These are phyloP conservation scores for Crotalus horridus DNA, from an alignment of 2,113 vertebrate species.

Conservation along the genomic window DNA sequence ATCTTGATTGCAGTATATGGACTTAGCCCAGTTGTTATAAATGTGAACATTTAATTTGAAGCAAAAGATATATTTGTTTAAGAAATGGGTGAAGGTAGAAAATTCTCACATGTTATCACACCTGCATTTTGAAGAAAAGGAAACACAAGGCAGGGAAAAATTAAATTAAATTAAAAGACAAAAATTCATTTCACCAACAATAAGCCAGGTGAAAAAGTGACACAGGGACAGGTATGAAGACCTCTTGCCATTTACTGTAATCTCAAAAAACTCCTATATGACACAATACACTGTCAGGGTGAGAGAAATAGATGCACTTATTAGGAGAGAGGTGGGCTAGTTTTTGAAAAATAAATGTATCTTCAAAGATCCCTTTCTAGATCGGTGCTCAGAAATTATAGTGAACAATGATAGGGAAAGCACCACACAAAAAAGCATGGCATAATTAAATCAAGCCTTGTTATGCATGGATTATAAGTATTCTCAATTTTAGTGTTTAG, in stretches of 20 bases:
- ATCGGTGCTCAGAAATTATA: neutral
- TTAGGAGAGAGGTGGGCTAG: neutral
- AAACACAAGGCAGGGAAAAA: neutral
- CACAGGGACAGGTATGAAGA: neutral
- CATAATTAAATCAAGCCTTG: neutral
- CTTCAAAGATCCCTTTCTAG: neutral
- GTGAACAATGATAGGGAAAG: neutral
- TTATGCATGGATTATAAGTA: neutral
- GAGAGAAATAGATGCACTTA: neutral
- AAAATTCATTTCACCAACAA: neutral
- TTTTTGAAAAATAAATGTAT: neutral
- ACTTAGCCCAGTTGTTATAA: neutral
- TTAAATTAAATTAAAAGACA: neutral
- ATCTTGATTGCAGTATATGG: neutral
- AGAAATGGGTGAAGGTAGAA: neutral
- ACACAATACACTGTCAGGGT: neutral
- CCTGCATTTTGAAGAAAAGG: neutral
- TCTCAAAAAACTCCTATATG: neutral
- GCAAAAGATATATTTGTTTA: neutral
- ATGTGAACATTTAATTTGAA: neutral
- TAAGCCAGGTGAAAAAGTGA: neutral
- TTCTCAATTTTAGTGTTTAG: neutral
- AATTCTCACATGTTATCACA: neutral
- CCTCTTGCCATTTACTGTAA: neutral
- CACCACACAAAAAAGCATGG: too few species aligned